Base-by-base conservation (phyloP, 2,113 vertebrate genomes). In the Sialia sialis region DNA sequence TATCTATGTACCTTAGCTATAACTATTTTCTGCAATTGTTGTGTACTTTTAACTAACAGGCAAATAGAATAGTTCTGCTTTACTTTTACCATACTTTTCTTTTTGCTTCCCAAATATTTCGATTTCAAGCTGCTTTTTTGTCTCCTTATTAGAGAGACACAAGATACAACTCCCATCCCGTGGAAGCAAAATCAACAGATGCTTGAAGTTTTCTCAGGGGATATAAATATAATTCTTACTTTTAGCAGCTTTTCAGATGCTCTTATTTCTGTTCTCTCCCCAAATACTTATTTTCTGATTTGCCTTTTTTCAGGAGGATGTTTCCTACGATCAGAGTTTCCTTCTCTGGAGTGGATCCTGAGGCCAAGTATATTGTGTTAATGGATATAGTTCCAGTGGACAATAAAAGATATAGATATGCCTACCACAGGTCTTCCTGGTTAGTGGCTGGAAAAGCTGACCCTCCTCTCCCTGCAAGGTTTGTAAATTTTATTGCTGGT, bases 381-480 rank as follows among this genome's bases (percentile, higher is more conserved):
- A 99, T 99, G 99, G 99, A 99, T 97, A 99, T 99, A 34, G 99
- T 99, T 77, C 99, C 99, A 1, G 99, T 99, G 97, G 99, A 99
- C 97, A 99, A 99, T 97, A 99, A 99, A 97, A 98, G 99, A 87
- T 99, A 99, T 59, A 98, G 99, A 90, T 99, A 99, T 55, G 99
- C 99, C 74, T 99, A 99, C 94, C 99, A 99, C 97, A 98, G 99
- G 87, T 99, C 99, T 76, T 99, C 99, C 29, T 99, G 99, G 99
- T 97, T 99, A 92, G 99, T 99, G 92, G 99, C 99, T 48, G 99
- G 99, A 70, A 99, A 99, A 95, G 99, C 99, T 2, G 99, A 99
- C 83, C 99, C 99, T 17, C 99, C 99, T 0, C 98, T 99, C 76
- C 99, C 99, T 63, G 99, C 99, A 94, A 99, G 99, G 99, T 99